phyloP scores from a whole-genome alignment of 2,113 vertebrate genomes.

The Oreochromis niloticus region DNA sequence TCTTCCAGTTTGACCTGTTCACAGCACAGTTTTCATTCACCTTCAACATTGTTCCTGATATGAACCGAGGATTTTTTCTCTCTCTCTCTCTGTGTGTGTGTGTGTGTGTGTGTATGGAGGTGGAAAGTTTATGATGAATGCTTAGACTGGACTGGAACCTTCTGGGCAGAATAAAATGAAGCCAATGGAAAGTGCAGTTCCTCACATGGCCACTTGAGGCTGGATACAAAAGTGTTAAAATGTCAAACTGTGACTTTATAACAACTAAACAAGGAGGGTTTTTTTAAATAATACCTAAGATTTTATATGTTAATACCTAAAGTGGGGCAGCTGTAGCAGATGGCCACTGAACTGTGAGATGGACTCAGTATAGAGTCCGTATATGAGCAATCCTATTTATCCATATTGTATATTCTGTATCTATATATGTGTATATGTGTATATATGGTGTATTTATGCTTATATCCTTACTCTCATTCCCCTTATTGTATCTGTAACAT shows the following conservation, averaged over 20 bases:
- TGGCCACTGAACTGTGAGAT: not conserved
- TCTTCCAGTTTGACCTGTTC: not conserved
- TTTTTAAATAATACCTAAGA: fast-evolving
- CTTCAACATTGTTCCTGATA: not conserved
- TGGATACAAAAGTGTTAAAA: not conserved
- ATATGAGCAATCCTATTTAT: no score
- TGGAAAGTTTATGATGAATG: not conserved
- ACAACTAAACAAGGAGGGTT: not conserved
- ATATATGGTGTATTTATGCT: no score
- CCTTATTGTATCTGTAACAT: no score
- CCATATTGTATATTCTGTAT: no score
- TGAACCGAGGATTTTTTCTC: not conserved
- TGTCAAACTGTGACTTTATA: not conserved
- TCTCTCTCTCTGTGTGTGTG: fast-evolving
- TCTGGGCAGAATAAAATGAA: not conserved
- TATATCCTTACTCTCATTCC: no score
- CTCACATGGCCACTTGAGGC: not conserved
- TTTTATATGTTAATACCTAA: not conserved
- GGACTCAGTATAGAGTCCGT: not conserved
- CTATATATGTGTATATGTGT: no score
- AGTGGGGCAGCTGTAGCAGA: not conserved
- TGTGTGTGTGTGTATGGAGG: not conserved
- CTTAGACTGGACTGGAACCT: not conserved
- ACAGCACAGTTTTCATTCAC: not conserved
- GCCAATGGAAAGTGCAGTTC: not conserved